Evolutionary conservation across 2,797 vertebrate genomes (phyloP), one percentile per base, ranked within the genome.

Genomic region (Sebastes matsubarae): DNA sequence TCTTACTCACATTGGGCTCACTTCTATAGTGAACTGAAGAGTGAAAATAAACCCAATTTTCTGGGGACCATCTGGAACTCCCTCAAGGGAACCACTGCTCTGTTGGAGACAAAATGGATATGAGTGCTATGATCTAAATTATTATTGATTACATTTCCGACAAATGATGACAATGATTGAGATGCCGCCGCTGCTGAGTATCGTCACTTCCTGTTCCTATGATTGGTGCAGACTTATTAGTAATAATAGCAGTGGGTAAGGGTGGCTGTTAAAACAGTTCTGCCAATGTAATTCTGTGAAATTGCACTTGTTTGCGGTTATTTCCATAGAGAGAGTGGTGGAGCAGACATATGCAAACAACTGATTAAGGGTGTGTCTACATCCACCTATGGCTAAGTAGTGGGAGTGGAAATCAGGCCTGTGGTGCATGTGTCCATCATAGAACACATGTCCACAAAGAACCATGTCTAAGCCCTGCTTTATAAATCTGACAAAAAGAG

Each of bases 341-440:
- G 72, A 77, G 88, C 74, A 87, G 67, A 88, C 68, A 29, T 59
- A 88, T 86, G 82, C 89, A 85, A 93, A 89, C 46, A 27, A 74
- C 29, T 24, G 75, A 89, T 80, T 52, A 69, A 81, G 81, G 86
- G 84, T 8, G 80, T 85, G 83, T 80, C 84, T 16, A 29, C 36
- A 34, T 72, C 80, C 25, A 65, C 61, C 30, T 59, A 38, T 29
- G 67, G 50, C 59, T 30, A 20, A 73, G 7, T 13, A 52, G 25
- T 9, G 42, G 73, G 36, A 76, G 70, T 29, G 12, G 4, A 72
- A 25, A 67, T 82, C 65, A 46, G 77, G 82, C 72, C 32, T 63
- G 68, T 52, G 25, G 68, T 52, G 25, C 6, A 59, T 3, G 13
- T 5, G 18, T 42, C 22, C 54, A 52, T 10, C 8, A 32, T 7